Percentiles rank a stretch among this genome's conserved stretches.
Conservation (phyloP, 92 coral and sea anemone species). For the Phymanthus crucifer region DNA sequence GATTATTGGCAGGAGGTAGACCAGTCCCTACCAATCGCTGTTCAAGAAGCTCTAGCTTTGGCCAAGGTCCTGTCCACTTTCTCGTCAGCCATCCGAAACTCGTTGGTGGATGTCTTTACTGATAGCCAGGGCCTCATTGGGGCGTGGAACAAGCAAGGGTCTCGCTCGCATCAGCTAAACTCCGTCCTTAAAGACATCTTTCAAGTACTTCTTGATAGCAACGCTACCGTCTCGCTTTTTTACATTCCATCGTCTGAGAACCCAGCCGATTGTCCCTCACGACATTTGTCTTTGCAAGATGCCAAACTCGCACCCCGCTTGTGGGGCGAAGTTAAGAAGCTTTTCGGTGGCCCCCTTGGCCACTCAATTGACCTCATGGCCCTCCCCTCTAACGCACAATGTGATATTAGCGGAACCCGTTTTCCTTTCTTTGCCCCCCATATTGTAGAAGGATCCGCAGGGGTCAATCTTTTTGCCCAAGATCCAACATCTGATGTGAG, state of each 20-base stretch:
- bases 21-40: neutral
- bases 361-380: slow-evolving; percentile 51
- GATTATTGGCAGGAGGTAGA: neutral
- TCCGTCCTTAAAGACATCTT: neutral
- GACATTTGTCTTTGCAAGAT: slow-evolving; percentile 7
- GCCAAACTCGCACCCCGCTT: neutral
- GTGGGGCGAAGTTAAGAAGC: neutral
- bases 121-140: slow-evolving; percentile 3
- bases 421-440: slow-evolving; percentile 39
- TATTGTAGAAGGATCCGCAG: neutral
- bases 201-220: too few species aligned
- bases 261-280: slow-evolving; percentile 14
- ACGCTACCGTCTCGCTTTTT: neutral
- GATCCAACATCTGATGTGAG: neutral
- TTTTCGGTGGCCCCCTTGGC: slow-evolving; percentile 4
- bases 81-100: neutral
- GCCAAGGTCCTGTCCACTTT: neutral
- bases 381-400: slow-evolving; percentile 21
- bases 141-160: neutral
- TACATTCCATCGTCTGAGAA: neutral
- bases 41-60: neutral
- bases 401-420: neutral
- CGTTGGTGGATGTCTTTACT: neutral
- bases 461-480: slow-evolving; percentile 52
- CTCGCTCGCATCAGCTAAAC: neutral